These are phyloP conservation scores for Microtus montanus DNA, from an alignment of 2,113 vertebrate genomes.

Conservation along the genomic window DNA sequence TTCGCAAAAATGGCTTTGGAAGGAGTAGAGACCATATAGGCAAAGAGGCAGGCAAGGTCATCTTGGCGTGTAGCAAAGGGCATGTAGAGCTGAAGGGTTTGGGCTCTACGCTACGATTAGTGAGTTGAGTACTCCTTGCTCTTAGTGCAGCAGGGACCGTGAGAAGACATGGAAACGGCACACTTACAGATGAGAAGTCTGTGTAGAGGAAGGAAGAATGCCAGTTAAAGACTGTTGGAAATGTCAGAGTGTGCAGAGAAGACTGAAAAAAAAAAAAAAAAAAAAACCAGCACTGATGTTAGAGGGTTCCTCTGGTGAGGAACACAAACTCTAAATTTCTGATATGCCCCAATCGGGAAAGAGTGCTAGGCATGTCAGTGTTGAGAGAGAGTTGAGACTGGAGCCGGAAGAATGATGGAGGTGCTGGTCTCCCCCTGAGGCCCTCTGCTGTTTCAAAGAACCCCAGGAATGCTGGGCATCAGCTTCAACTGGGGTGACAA, in stretches of 20 bases:
- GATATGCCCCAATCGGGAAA: background rate
- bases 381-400: background rate
- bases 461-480: background rate
- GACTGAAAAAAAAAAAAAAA: too few relatives aligned
- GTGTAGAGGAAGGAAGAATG: background rate
- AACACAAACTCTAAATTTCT: background rate
- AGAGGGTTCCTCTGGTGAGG: background rate
- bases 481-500: background rate
- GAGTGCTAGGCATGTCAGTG: background rate
- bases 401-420: background rate
- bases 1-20: background rate
- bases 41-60: background rate
- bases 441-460: background rate
- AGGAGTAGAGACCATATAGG: too few relatives aligned
- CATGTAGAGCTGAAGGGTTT: fast-evolving
- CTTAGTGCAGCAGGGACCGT: background rate
- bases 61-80: too few relatives aligned
- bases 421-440: background rate
- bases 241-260: background rate
- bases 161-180: background rate
- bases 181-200: background rate
- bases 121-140: background rate
- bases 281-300: too few relatives aligned
- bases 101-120: background rate
- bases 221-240: background rate